Base-by-base conservation (phyloP, 2,797 vertebrate genomes). In the Saxicola maurus region DNA sequence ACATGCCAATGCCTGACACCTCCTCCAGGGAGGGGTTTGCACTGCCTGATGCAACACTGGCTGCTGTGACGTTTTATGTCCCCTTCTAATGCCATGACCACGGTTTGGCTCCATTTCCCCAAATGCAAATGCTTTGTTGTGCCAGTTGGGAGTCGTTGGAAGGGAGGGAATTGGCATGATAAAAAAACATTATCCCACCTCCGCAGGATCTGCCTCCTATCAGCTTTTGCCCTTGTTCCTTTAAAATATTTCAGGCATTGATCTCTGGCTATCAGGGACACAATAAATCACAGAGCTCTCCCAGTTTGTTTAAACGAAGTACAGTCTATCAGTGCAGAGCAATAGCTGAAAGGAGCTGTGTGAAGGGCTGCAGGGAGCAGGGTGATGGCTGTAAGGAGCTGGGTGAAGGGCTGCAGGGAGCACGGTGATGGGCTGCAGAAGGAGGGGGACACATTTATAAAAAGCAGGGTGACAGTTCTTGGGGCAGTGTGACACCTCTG, bases 1-100 rank as follows among this genome's bases (percentile, higher is more conserved):
- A 38, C 0, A 0, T 13, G 20, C 30, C 30, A 52, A 6, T 66
- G 30, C 7, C 66, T 1, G 0, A 5, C 8, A 14, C 5, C 2
- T 12, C 8, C 10, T 30, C 13, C 1, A 1, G 20, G 25, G 31
- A 72, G 20, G 31, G 12, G 10, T 59, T 65, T 21, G 8, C 8
- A 17, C 7, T 62, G 17, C 7, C n/a, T 69, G 57, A 38, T 65
- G 24, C 28, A 61, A 20, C 24, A 24, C 6, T 20, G 8, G 24
- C 30, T 25, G 4, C 35, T 46, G 10, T 23, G 30, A 27, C 2
- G 4, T 5, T 53, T 73, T 42, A 9, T 80, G 37, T 7, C 15
- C 18, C 12, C 16, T 73, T 53, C 27, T n/a, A 35, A 53, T 6
- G 10, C 33, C 14, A 13, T 19, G 38, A 9, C 6, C 30, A 15